These are phyloP conservation scores for Clitarchus hookeri DNA, from an alignment of 2,888 invertebrate genomes.

Conservation along the genomic window DNA sequence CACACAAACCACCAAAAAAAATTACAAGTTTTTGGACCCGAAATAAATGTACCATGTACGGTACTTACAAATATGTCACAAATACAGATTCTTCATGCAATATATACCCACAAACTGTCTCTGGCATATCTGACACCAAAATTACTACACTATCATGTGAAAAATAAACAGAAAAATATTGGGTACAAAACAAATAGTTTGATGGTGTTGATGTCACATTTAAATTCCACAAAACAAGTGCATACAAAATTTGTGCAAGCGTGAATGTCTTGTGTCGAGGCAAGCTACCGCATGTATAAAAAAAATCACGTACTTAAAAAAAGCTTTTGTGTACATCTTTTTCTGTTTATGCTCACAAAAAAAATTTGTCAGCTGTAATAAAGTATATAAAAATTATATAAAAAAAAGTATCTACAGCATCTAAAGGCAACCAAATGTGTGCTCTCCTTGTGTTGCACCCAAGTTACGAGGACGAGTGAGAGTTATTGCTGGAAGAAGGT, in stretches of 20 bases:
- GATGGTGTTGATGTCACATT: slow-evolving; percentile 14
- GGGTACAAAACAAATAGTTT: not conserved
- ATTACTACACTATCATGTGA: not conserved
- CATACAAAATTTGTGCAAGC: not conserved
- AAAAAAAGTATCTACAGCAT: not conserved
- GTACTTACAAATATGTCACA: not conserved
- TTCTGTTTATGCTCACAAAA: slow-evolving; percentile 2
- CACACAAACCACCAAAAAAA: too few relatives aligned
- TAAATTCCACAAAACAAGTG: not conserved
- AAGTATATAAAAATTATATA: not conserved
- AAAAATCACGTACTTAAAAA: not conserved
- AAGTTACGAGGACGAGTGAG: slow-evolving; percentile 6
- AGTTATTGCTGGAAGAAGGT: slow-evolving; percentile 23
- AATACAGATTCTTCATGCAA: not conserved
- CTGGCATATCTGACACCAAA: not conserved
- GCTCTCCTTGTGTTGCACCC: not conserved
- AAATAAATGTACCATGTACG: too few relatives aligned
- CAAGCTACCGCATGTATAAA: not conserved
- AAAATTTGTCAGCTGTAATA: not conserved
- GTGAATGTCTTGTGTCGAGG: not conserved
- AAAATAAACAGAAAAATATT: not conserved
- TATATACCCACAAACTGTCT: not conserved
- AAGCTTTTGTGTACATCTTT: not conserved
- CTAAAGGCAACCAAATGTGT: not conserved
- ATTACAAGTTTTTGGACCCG: too few relatives aligned